Conservation (phyloP, 1,140 invertebrate species). For the Epicauta chinensis region DNA sequence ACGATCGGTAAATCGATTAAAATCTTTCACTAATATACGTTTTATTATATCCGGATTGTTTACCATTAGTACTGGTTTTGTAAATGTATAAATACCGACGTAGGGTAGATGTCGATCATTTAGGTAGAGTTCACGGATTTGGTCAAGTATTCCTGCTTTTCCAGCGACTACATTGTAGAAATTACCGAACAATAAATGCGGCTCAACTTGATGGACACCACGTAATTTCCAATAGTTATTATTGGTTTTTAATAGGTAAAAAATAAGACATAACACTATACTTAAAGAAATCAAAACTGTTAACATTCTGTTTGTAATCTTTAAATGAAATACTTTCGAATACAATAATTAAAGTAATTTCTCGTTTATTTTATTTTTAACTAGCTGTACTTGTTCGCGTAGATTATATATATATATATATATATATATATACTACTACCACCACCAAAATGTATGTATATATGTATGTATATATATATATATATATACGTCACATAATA, state of each 20-base stretch:
- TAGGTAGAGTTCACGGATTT: conserved; percentile 22
- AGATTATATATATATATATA: too few species aligned
- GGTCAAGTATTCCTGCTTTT: not conserved
- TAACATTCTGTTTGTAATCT: too few species aligned
- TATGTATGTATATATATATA: too few species aligned
- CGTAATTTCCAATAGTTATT: conserved; percentile 1
- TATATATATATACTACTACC: too few species aligned
- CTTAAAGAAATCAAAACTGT: too few species aligned
- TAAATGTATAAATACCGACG: conserved; percentile 41
- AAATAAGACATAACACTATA: not conserved
- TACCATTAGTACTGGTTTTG: conserved; percentile 32
- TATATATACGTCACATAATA: too few species aligned
- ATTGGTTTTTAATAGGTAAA: not conserved
- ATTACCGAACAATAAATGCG: conserved; percentile 2
- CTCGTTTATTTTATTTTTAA: too few species aligned
- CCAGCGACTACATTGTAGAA: not conserved
- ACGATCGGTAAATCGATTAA: conserved; percentile 47
- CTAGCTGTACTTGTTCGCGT: too few species aligned
- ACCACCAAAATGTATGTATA: too few species aligned
- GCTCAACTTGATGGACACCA: not conserved
- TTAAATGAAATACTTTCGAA: too few species aligned
- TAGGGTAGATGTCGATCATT: conserved; percentile 34
- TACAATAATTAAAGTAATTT: too few species aligned
- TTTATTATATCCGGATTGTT: conserved; percentile 46
- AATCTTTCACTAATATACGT: conserved; percentile 46